phyloP scores from a whole-genome alignment of 2,113 vertebrate genomes.

The Phyllostomus hastatus region DNA sequence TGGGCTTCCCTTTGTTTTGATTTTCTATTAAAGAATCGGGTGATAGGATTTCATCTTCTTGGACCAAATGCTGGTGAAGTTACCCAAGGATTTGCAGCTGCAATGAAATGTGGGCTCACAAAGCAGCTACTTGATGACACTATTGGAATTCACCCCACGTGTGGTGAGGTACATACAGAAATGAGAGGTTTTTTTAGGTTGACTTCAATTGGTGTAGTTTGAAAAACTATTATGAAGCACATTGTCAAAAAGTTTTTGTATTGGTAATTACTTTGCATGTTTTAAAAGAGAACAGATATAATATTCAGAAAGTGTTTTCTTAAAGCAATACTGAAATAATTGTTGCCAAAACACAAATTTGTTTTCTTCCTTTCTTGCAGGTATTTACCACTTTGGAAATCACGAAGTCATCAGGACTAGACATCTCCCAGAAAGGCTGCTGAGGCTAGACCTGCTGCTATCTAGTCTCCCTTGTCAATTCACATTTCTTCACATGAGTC shows the following conservation, averaged over 20 bases:
- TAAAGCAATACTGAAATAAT: not conserved
- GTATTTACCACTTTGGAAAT: conserved; percentile 93
- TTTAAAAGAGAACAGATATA: not conserved
- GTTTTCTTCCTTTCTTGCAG: conserved; percentile 76
- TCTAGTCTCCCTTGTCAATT: conserved; percentile 74
- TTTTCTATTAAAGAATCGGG: conserved; percentile 85
- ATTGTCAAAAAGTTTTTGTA: not conserved
- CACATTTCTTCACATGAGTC: not conserved
- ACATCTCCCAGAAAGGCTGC: conserved; percentile 90
- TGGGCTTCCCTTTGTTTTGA: not conserved
- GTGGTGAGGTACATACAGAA: conserved; percentile 90
- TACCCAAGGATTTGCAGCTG: conserved; percentile 93
- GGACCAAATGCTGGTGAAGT: conserved; percentile 97
- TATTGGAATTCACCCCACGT: conserved; percentile 97
- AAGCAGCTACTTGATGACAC: conserved; percentile 92
- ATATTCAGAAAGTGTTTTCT: not conserved
- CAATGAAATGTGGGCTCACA: conserved; percentile 95
- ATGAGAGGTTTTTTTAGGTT: not conserved
- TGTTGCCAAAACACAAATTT: not conserved
- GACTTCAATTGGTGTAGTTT: not conserved
- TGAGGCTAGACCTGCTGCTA: conserved; percentile 96
- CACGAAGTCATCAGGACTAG: conserved; percentile 90
- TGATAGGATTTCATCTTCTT: conserved; percentile 94
- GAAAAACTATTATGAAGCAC: not conserved
- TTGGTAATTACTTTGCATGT: not conserved